Percentiles rank a stretch among this genome's conserved stretches.
phyloP scores from a whole-genome alignment of 2,888 invertebrate genomes.

The Mylabris sibirica region DNA sequence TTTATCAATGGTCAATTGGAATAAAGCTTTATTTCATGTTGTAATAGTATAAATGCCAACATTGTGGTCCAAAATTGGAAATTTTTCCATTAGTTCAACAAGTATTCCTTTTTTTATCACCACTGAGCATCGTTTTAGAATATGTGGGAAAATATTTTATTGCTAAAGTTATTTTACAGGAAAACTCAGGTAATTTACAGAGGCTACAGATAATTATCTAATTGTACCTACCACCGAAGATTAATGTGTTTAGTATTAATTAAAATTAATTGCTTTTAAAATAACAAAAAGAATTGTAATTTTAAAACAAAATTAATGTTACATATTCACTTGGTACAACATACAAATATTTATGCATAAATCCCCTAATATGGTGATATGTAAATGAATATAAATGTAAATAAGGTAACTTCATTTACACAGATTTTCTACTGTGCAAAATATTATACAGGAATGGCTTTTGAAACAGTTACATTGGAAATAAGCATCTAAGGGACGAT shows the following conservation, averaged over 20 bases:
- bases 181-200: too few species aligned
- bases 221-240: too few species aligned
- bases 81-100: too few species aligned
- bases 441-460: neutral
- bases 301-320: neutral
- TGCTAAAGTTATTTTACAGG: too few species aligned
- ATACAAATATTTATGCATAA: neutral
- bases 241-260: too few species aligned
- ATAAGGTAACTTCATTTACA: neutral
- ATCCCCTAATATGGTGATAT: neutral
- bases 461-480: neutral
- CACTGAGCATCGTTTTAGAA: neutral
- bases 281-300: neutral
- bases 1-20: too few species aligned
- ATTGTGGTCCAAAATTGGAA: too few species aligned
- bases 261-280: neutral
- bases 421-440: neutral
- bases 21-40: too few species aligned
- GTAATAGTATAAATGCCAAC: too few species aligned
- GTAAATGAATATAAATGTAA: neutral
- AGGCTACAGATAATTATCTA: too few species aligned
- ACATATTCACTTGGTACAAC: neutral
- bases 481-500: neutral
- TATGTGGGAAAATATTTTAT: too few species aligned
- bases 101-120: too few species aligned